Conservation (phyloP, 2,888 invertebrate genomes). For the Rapana venosa region DNA sequence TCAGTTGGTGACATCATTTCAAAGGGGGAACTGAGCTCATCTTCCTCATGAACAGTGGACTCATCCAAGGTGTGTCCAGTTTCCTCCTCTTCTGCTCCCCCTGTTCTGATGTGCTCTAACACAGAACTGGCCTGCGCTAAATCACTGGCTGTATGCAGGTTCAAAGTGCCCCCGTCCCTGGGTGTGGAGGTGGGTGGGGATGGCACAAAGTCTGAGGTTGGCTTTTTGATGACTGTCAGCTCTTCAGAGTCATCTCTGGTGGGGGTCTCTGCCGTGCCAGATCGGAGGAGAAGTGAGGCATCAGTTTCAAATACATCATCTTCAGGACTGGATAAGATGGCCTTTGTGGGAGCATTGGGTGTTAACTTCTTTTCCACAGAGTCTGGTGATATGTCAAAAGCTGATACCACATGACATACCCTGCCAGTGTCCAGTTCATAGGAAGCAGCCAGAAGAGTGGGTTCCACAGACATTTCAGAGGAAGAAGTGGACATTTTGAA, state of each 20-base stretch:
- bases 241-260: slow-evolving; percentile 56
- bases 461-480: slow-evolving; percentile 90
- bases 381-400: slow-evolving; percentile 76
- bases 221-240: slow-evolving; percentile 47
- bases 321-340: slow-evolving; percentile 78
- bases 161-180: slow-evolving; percentile 53
- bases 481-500: slow-evolving; percentile 81
- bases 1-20: slow-evolving; percentile 73
- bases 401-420: slow-evolving; percentile 79
- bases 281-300: slow-evolving; percentile 55
- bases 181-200: slow-evolving; percentile 71
- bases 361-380: slow-evolving; percentile 81
- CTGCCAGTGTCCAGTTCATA: slow-evolving; percentile 83
- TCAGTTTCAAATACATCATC: slow-evolving; percentile 79
- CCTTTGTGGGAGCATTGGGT: slow-evolving; percentile 80
- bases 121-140: slow-evolving; percentile 62
- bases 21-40: slow-evolving; percentile 70
- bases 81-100: slow-evolving; percentile 37
- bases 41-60: slow-evolving; percentile 53
- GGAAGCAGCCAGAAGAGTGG: slow-evolving; percentile 92
- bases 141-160: slow-evolving; percentile 56
- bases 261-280: slow-evolving; percentile 56
- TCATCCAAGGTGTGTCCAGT: slow-evolving; percentile 44
- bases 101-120: slow-evolving; percentile 55
- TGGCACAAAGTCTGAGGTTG: slow-evolving; percentile 57